phyloP scores from a whole-genome alignment of 2,797 vertebrate species.

The Lerista edwardsae region DNA sequence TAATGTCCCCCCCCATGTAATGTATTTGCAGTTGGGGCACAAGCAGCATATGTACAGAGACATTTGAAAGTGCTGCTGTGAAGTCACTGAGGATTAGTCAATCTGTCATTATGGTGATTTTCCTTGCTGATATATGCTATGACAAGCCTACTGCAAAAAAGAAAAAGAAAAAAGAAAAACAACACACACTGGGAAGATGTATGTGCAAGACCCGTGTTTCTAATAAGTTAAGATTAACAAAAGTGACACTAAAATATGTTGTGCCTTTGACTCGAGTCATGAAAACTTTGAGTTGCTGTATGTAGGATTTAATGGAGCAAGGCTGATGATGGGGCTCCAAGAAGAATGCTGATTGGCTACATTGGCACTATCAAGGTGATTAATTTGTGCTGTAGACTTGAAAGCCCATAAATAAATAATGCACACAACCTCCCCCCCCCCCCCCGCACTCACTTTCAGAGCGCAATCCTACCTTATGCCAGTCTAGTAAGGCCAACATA shows the following conservation, averaged over 20 bases:
- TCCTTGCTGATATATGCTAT: conserved; percentile 6
- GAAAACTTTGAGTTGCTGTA: conserved; percentile 30
- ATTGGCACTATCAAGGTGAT: background rate
- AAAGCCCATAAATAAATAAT: conserved; percentile 13
- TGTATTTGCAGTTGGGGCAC: background rate
- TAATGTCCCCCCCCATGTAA: background rate
- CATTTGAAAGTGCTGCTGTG: background rate
- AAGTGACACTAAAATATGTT: background rate
- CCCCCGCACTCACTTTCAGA: background rate
- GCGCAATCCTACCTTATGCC: no score
- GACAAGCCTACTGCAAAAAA: background rate
- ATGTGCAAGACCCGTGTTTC: background rate
- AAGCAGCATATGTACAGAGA: conserved; percentile 27
- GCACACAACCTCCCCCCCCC: background rate
- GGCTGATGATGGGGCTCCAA: background rate
- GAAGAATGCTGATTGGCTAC: conserved; percentile 39
- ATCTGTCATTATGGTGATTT: background rate
- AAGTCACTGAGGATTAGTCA: background rate
- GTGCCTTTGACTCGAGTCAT: background rate
- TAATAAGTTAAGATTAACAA: background rate
- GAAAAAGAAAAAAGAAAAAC: no score
- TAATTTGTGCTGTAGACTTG: background rate
- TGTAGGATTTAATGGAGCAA: background rate
- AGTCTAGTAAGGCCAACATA: no score
- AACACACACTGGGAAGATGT: background rate